These are phyloP conservation scores for Harpagoxenus sublaevis DNA, from an alignment of 2,888 invertebrate genomes.

Conservation along the genomic window DNA sequence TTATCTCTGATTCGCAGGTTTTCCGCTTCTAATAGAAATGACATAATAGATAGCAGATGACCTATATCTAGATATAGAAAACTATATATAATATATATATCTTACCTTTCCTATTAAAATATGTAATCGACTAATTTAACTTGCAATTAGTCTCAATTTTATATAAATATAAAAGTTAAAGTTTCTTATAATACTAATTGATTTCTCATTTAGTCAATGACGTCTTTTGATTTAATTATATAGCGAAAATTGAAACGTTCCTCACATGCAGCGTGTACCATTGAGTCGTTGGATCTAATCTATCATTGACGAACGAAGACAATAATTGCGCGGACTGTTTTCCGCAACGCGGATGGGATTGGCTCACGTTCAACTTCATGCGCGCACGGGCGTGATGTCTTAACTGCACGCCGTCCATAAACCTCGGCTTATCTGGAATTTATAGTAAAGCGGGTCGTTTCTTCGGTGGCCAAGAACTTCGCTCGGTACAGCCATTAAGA, in stretches of 20 bases:
- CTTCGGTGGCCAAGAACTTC: constrained; percentile 74
- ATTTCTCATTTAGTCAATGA: not conserved
- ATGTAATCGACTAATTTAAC: not conserved
- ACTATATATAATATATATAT: not conserved
- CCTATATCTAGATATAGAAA: constrained; percentile 1
- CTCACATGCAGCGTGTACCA: not conserved
- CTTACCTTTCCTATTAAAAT: not conserved
- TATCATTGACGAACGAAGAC: constrained; percentile 69
- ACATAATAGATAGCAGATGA: not conserved
- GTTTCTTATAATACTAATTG: not conserved
- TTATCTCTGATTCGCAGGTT: not conserved
- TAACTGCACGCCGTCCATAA: constrained; percentile 75
- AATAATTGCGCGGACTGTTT: constrained; percentile 73
- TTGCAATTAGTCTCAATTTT: not conserved
- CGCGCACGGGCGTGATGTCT: constrained; percentile 66
- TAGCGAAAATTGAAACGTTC: not conserved
- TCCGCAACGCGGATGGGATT: constrained; percentile 37
- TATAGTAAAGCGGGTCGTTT: constrained; percentile 80
- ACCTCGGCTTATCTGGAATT: constrained; percentile 82
- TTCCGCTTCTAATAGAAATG: not conserved
- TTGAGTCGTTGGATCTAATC: constrained; percentile 57
- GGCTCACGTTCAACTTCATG: constrained; percentile 20
- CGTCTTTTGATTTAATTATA: not conserved
- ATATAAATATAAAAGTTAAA: not conserved
- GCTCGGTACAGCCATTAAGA: constrained; percentile 74